phyloP scores from a whole-genome alignment of 1,140 invertebrate genomes.

The Homarus americanus region DNA sequence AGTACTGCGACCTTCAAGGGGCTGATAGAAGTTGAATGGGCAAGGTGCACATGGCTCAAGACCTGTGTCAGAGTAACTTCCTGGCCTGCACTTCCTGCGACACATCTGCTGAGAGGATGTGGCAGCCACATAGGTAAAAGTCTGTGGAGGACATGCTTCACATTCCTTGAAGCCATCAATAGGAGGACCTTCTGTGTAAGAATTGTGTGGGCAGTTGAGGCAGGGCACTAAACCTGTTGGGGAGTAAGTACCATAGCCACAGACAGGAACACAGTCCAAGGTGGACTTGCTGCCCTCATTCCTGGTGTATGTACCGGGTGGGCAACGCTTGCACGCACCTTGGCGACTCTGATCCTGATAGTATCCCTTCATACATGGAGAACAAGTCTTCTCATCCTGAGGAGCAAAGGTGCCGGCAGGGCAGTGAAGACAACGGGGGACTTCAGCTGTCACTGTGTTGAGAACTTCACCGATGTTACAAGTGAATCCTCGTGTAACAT shows the following conservation, averaged over 20 bases:
- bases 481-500: slow-evolving; percentile 91
- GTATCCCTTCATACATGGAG: slow-evolving; percentile 91
- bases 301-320: slow-evolving; percentile 93
- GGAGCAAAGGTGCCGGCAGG: slow-evolving; percentile 96
- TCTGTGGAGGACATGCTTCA: slow-evolving; percentile 92
- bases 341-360: slow-evolving; percentile 95
- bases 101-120: slow-evolving; percentile 91
- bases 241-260: slow-evolving; percentile 97
- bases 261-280: slow-evolving; percentile 93
- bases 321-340: slow-evolving; percentile 92
- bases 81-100: slow-evolving; percentile 90
- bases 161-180: slow-evolving; percentile 96
- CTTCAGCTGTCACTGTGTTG: slow-evolving; percentile 91
- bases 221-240: slow-evolving; percentile 96
- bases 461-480: slow-evolving; percentile 95
- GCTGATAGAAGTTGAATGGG: slow-evolving; percentile 95
- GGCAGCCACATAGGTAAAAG: slow-evolving; percentile 94
- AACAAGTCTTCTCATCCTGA: slow-evolving; percentile 91
- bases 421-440: slow-evolving; percentile 96
- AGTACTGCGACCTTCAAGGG: slow-evolving; percentile 87
- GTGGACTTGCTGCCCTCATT: slow-evolving; percentile 87
- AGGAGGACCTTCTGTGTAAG: slow-evolving; percentile 92
- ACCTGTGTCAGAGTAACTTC: slow-evolving; percentile 96
- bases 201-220: slow-evolving; percentile 95
- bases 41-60: slow-evolving; percentile 96